Conservation (phyloP, 2,888 invertebrate genomes). For the Itoplectis maculator region DNA sequence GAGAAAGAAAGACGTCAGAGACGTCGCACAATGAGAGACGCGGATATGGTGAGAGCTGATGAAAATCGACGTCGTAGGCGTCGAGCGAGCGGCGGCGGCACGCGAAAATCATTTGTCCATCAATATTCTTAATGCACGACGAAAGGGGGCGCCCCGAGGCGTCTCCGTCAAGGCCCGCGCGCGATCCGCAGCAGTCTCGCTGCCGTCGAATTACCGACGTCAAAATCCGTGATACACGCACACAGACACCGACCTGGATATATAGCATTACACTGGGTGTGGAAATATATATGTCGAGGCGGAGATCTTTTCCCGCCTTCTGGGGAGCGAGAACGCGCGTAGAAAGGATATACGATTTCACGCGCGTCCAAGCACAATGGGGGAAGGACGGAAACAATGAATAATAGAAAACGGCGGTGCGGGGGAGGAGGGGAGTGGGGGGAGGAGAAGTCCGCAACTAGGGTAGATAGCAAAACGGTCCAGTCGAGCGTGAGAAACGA, state of each 20-base stretch:
- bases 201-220: constrained; percentile 28
- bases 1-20: constrained; percentile 35
- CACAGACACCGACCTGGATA: background rate
- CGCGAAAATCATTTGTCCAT: constrained; percentile 25
- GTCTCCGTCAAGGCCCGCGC: constrained; percentile 34
- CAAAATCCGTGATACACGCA: background rate
- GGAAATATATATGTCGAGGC: constrained; percentile 29
- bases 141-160: constrained; percentile 31
- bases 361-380: constrained; percentile 64
- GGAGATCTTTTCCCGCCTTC: constrained; percentile 58
- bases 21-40: constrained; percentile 21
- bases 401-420: constrained; percentile 59
- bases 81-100: background rate
- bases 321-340: constrained; percentile 41
- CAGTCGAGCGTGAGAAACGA: constrained; percentile 39
- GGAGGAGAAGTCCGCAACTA: constrained; percentile 39
- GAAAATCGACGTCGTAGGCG: constrained; percentile 29
- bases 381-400: constrained; percentile 64
- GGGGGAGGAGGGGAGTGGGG: constrained; percentile 4
- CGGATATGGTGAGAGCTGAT: constrained; percentile 14
- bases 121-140: constrained; percentile 29
- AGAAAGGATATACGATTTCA: constrained; percentile 64
- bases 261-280: background rate
- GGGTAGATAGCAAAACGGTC: constrained; percentile 55
- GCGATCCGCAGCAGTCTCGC: too few relatives aligned